phyloP scores from a whole-genome alignment of 2,113 vertebrate genomes.

The Pelecanoides urinatrix region DNA sequence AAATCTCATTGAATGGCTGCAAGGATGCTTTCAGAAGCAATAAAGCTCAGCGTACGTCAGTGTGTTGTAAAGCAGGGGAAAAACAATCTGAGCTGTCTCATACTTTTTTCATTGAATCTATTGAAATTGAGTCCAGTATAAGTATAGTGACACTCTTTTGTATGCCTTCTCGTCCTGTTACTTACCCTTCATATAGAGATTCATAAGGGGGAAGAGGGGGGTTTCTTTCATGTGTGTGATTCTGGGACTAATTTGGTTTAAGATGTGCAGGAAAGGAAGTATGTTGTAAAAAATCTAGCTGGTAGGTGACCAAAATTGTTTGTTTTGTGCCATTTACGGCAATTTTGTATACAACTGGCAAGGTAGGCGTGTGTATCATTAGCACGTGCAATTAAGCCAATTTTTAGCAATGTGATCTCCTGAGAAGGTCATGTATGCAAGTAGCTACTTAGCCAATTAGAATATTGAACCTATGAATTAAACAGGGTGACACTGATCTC shows the following conservation, averaged over 20 bases:
- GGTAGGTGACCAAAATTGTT: neutral
- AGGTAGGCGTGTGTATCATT: neutral
- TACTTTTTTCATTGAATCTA: neutral
- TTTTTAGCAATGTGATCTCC: neutral
- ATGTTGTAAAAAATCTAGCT: neutral
- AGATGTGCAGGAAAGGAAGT: neutral
- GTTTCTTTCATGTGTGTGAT: neutral
- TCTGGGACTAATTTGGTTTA: neutral
- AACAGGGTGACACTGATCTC: neutral
- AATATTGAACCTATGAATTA: neutral
- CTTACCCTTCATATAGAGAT: neutral
- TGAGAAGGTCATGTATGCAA: neutral
- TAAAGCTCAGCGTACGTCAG: neutral
- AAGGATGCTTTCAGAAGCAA: conserved; percentile 22
- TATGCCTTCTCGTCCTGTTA: neutral
- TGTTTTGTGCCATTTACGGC: neutral
- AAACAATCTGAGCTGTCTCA: neutral
- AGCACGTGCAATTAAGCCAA: neutral
- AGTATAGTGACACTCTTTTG: neutral
- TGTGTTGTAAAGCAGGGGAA: neutral
- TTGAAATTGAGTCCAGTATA: neutral
- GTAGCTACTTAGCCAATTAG: neutral
- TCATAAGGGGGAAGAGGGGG: neutral
- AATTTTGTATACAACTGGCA: neutral
- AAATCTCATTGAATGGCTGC: neutral